phyloP scores from a whole-genome alignment of 2,113 vertebrate species.

The Centropus unirufus region DNA sequence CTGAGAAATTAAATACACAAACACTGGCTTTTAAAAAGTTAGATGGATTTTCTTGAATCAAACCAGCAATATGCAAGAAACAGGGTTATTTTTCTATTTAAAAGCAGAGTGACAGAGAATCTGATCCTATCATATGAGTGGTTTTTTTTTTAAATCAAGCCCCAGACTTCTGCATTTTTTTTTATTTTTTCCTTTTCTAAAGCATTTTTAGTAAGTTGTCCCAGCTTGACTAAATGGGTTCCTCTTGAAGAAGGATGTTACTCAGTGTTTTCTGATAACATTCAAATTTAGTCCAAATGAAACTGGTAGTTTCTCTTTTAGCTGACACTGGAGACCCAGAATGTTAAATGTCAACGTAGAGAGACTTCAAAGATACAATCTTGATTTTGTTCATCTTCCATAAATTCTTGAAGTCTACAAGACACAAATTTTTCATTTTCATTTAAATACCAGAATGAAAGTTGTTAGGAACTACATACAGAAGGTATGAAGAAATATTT shows the following conservation, averaged over 20 bases:
- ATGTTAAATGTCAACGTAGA: background rate
- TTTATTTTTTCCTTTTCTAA: background rate
- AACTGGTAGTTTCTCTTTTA: background rate
- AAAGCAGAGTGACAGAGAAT: background rate
- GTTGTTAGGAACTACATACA: background rate
- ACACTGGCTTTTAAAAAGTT: background rate
- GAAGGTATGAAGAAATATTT: background rate
- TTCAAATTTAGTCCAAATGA: background rate
- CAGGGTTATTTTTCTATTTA: background rate
- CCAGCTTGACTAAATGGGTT: background rate
- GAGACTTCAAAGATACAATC: background rate
- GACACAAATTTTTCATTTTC: background rate
- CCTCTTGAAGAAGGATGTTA: background rate
- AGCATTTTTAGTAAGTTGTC: background rate
- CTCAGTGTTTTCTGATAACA: background rate
- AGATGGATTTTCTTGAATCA: background rate
- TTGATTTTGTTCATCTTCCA: background rate
- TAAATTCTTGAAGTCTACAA: background rate
- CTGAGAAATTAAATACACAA: constrained; percentile 42
- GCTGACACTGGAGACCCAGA: background rate
- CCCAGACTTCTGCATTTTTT: background rate
- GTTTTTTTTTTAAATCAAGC: background rate
- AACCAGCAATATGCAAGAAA: background rate
- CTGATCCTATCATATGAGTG: background rate
- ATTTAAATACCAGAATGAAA: background rate